Evolutionary conservation across 2,797 vertebrate species (phyloP), one percentile per base, ranked within the genome.

Genomic region (Manis pentadactyla): DNA sequence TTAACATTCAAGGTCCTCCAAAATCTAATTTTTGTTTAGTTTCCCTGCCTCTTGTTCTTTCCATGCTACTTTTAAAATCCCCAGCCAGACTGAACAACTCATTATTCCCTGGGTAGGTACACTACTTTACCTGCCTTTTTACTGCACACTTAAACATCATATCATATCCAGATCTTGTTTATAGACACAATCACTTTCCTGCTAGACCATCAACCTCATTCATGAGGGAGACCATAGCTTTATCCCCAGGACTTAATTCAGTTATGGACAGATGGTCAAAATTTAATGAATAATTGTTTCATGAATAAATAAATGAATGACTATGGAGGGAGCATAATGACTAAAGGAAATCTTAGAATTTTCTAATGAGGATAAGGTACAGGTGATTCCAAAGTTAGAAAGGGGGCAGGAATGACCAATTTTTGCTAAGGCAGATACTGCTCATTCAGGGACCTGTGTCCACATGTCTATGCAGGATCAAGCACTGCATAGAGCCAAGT

Each of bases 401-500:
- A 66, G 7, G 7, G 61, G 17, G 3, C 9, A 77, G 49, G 25
- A 78, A 69, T 39, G 18, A 42, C 55, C 6, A 9, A 27, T 66
- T 73, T 81, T 31, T n/a, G 15, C 57, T 89, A 93, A 9, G 55
- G 27, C 23, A 87, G 69, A 51, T 27, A 74, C 53, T 91, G 75
- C 64, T 97, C 18, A 71, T 49, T 29, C 61, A 92, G 92, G 71
- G 71, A 95, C 27, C 92, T 75, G 87, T 96, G 94, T 87, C 97
- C 97, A 97, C 19, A 82, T 29, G 3, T 95, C 97, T 94, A 93
- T 89, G 42, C 2, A 96, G 81, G 93, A 90, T 79, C n/a, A 14
- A 98, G 95, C 81, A 93, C 95, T 93, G 64, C 90, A 97, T n/a
- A 98, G 98, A 98, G 98, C 96, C 79, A 98, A 96, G 97, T 92